phyloP scores from a whole-genome alignment of 1,140 invertebrate species.

The Leptopilina clavipes region DNA sequence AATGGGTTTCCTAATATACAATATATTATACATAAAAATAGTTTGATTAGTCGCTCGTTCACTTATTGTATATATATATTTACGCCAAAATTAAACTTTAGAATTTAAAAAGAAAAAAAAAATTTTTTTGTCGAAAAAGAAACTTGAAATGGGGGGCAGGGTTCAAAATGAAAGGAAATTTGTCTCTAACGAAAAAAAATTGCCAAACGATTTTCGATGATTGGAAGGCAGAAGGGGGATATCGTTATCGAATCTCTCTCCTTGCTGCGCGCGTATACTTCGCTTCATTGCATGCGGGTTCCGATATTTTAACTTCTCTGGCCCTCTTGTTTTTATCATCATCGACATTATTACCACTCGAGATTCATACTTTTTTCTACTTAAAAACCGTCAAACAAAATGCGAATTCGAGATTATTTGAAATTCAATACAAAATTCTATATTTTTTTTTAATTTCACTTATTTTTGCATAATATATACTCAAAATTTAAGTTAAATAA shows the following conservation, averaged over 20 bases:
- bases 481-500: too few species aligned
- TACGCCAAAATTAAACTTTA: too few species aligned
- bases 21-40: too few species aligned
- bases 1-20: too few species aligned
- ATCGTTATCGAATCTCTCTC: constrained; percentile 11
- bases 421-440: too few species aligned
- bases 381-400: too few species aligned
- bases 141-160: too few species aligned
- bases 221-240: not conserved
- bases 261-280: not conserved
- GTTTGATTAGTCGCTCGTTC: too few species aligned
- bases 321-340: not conserved
- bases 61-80: too few species aligned
- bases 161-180: not conserved
- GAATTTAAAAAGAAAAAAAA: not conserved
- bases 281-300: constrained; percentile 2
- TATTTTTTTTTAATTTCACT: too few species aligned
- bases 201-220: constrained; percentile 12
- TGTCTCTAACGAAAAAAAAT: not conserved
- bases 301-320: not conserved
- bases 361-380: not conserved
- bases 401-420: too few species aligned
- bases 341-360: constrained; percentile 8
- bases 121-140: not conserved
- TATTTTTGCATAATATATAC: too few species aligned